A percentile compares a stretch with the other conserved stretches of the same genome.
Evolutionary conservation across 2,888 invertebrate species (phyloP).

Genomic region (Eupsilia transversa): DNA sequence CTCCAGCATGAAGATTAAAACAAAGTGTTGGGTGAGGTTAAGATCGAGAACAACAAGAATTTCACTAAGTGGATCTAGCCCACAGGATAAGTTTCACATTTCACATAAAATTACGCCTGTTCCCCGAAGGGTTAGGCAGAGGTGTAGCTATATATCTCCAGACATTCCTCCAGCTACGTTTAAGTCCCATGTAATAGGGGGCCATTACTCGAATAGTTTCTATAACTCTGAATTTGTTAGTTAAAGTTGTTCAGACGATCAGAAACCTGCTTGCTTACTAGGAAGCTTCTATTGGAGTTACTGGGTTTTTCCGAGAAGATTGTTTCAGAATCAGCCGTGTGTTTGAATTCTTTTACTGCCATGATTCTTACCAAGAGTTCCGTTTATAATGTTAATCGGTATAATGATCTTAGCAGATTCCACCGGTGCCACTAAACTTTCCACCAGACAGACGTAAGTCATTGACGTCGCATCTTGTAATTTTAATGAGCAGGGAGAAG

Average conservation of each 20-base stretch:
- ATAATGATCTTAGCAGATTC: constrained; percentile 20
- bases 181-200: background rate
- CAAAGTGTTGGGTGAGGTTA: background rate
- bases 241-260: background rate
- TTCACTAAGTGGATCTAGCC: background rate
- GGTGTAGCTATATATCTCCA: background rate
- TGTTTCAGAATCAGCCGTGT: background rate
- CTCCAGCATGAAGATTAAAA: too few relatives aligned
- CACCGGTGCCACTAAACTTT: background rate
- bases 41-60: background rate
- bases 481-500: background rate
- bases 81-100: background rate
- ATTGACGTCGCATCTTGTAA: background rate
- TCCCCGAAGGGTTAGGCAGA: too few relatives aligned
- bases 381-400: constrained; percentile 27
- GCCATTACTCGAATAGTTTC: background rate
- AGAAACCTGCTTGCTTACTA: background rate
- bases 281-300: background rate
- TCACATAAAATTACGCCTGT: background rate
- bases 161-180: background rate
- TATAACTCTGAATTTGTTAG: background rate
- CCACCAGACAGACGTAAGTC: constrained; percentile 1
- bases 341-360: background rate
- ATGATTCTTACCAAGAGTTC: constrained; percentile 39
- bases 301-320: background rate